Evolutionary conservation across 2,113 vertebrate genomes (phyloP).

Genomic region (Puffinus mauretanicus): DNA sequence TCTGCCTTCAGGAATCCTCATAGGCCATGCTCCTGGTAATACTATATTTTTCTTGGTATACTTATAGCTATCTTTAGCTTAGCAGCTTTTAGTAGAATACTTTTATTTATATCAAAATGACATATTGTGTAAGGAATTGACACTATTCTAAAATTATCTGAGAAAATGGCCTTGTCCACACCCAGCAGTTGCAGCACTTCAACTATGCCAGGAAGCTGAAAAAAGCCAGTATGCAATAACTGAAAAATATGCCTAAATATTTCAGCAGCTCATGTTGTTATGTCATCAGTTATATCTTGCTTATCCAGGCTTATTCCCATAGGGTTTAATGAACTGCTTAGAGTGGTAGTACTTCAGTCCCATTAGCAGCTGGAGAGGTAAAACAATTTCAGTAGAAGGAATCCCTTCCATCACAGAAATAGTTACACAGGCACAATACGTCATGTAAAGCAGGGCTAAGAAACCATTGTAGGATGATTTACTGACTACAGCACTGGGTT

Average conservation of each 20-base stretch:
- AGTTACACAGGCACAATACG: not conserved
- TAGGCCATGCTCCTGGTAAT: not conserved
- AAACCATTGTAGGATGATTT: constrained; percentile 31
- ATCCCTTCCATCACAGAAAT: constrained; percentile 45
- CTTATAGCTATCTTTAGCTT: not conserved
- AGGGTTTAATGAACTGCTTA: constrained; percentile 25
- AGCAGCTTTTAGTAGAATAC: constrained; percentile 17
- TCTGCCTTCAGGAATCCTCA: not conserved
- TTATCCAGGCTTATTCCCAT: constrained; percentile 5
- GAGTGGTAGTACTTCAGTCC: constrained; percentile 4
- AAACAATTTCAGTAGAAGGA: constrained; percentile 17
- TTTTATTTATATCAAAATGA: constrained; percentile 27
- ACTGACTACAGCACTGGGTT: not conserved
- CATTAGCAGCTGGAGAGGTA: constrained; percentile 49
- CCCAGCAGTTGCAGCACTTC: not conserved
- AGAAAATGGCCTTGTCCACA: constrained; percentile 24
- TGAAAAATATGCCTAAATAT: constrained; percentile 53
- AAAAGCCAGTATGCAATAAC: constrained; percentile 22
- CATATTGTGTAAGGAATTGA: not conserved
- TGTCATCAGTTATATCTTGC: constrained; percentile 41
- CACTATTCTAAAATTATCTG: constrained; percentile 10
- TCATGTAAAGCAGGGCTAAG: constrained; percentile 14
- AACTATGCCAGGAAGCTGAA: not conserved
- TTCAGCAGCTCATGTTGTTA: constrained; percentile 46
- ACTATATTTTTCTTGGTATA: not conserved